Evolutionary conservation across 92 coral and sea anemone genomes (phyloP), one percentile per base, ranked within the genome.

Genomic region (Anthopleura xanthogrammica): DNA sequence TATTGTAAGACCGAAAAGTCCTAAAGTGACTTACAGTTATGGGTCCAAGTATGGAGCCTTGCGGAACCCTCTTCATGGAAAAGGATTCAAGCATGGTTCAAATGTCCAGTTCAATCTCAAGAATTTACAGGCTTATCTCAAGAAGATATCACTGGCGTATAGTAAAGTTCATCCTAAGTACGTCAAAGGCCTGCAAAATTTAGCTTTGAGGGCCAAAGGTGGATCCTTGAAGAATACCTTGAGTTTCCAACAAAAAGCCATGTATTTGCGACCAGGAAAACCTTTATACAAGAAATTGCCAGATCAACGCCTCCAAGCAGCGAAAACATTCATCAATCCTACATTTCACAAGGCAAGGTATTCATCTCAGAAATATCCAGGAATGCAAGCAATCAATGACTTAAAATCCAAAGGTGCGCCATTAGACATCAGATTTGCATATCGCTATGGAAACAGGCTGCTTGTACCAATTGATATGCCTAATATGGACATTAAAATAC

Each of bases 371-470:
- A 77, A 20, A 17, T 42, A 12, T 46, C 64, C 84, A 81, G 84
- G 84, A 23, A 70, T 81, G 65, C 41, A 52, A 70, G 40, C 74
- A 13, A 23, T 81, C 17, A 81, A 70, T 23, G 84, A 81, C 42
- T 19, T 81, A 24, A 70, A 81, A 50, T 52, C 81, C 77, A 50
- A 76, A 24, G 82, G 77, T 4, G 77, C 79, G 16, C 87, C 87
- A 20, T 56, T 84, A 73, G 76, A 66, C 66, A 60, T 84, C 68
- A 77, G 60, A 64, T 77, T 75, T 77, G 87, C 87, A 52, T 84
- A 84, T 60, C 87, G 87, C 80, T 84, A 84, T 77, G 87, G 87
- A 20, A 48, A 84, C 76, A 78, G 82, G 52, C 87, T 84, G 6
- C 87, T 84, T 66, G 82, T 84, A 5, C 87, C 87, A 23, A 64